These are phyloP conservation scores for Poecilia gillii DNA, from an alignment of 2,797 vertebrate genomes.

Conservation along the genomic window DNA sequence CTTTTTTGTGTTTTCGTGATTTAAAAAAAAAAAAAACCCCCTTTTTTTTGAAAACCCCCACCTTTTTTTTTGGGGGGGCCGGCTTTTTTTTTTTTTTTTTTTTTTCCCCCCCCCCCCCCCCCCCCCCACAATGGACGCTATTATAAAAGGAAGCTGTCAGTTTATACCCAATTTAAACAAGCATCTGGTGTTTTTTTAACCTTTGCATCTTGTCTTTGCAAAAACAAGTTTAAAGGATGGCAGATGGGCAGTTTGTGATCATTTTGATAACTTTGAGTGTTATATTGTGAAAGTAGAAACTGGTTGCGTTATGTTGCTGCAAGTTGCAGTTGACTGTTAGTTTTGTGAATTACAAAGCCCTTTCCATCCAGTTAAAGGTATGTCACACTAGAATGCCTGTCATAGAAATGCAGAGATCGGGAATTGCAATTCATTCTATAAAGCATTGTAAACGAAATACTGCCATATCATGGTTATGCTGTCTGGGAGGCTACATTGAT, in stretches of 20 bases:
- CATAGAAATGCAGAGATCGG: neutral
- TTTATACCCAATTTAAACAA: slow-evolving; percentile 6
- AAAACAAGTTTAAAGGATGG: slow-evolving; percentile 1
- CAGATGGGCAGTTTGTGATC: neutral
- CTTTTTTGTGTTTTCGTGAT: too few species aligned
- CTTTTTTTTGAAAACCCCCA: too few species aligned
- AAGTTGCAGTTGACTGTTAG: slow-evolving; percentile 28
- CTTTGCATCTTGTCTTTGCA: neutral
- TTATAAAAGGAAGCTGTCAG: neutral
- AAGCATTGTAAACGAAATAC: neutral
- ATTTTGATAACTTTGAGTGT: neutral
- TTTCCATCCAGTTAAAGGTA: slow-evolving; percentile 43
- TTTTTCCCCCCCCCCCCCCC: too few species aligned
- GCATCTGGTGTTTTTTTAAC: slow-evolving; percentile 6
- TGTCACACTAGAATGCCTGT: slow-evolving; percentile 42
- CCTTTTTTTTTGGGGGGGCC: too few species aligned
- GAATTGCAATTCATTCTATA: neutral
- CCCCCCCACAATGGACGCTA: neutral
- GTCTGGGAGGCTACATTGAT: neutral
- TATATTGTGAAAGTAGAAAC: neutral
- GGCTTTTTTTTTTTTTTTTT: too few species aligned
- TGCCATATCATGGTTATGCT: neutral
- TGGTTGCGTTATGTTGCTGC: neutral
- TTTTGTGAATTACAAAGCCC: slow-evolving; percentile 30
- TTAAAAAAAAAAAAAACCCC: too few species aligned